Evolutionary conservation across 1,140 invertebrate genomes (phyloP).

Genomic region (Pentalonia nigronervosa): DNA sequence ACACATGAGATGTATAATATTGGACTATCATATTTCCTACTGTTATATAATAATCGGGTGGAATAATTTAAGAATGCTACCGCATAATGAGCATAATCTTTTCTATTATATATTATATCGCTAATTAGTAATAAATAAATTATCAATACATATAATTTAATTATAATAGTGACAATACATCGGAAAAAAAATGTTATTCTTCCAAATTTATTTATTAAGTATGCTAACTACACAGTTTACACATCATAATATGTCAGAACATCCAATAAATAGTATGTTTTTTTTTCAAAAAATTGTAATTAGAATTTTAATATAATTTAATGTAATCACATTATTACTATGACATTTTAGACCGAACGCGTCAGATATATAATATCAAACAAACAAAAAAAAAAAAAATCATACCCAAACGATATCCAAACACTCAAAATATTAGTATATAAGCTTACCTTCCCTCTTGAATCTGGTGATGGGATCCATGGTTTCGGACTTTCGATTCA

Average conservation of each 20-base stretch:
- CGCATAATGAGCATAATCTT: neutral
- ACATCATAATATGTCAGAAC: neutral
- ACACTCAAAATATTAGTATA: neutral
- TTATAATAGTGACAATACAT: neutral
- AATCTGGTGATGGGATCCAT: conserved; percentile 19
- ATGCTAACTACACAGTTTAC: neutral
- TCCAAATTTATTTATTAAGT: neutral
- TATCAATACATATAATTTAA: neutral
- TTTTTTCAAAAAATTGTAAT: neutral
- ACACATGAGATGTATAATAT: neutral
- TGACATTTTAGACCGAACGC: neutral
- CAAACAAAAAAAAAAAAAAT: neutral
- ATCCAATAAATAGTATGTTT: neutral
- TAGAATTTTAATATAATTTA: neutral
- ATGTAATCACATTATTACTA: neutral
- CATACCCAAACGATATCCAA: neutral
- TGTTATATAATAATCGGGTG: neutral
- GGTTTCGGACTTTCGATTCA: conserved; percentile 41
- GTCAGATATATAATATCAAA: neutral
- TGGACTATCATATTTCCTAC: neutral
- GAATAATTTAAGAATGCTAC: neutral
- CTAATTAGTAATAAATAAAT: neutral
- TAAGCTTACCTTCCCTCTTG: conserved; percentile 48
- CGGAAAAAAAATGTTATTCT: neutral
- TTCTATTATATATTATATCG: neutral